Evolutionary conservation across 2,888 invertebrate genomes (phyloP).

Genomic region (Chloroclysta siterata): DNA sequence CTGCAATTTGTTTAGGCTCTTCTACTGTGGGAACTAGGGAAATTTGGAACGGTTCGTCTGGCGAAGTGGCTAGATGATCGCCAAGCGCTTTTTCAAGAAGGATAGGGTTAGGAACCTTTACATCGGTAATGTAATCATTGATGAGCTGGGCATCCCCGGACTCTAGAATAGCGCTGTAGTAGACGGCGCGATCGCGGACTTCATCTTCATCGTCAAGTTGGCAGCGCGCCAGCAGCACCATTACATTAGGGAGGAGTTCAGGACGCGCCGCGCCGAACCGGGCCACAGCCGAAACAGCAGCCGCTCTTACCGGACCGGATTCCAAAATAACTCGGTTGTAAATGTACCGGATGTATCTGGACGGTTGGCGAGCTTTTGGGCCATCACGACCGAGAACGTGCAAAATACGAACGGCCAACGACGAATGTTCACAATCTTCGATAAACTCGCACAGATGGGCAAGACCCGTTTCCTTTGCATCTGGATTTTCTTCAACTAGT

Average conservation of each 20-base stretch:
- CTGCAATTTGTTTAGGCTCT: slow-evolving; percentile 92
- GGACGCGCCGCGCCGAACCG: slow-evolving; percentile 98
- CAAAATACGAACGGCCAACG: slow-evolving; percentile 97
- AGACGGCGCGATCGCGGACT: slow-evolving; percentile 98
- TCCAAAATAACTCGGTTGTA: slow-evolving; percentile 97
- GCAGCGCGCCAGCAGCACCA: slow-evolving; percentile 91
- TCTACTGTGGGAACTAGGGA: slow-evolving; percentile 93
- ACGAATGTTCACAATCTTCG: slow-evolving; percentile 99
- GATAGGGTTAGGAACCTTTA: slow-evolving; percentile 92
- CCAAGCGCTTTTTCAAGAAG: slow-evolving; percentile 94
- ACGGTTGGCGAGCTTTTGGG: slow-evolving; percentile 97
- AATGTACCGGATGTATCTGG: slow-evolving; percentile 92
- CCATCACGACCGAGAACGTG: slow-evolving; percentile 98
- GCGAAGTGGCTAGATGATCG: slow-evolving; percentile 90
- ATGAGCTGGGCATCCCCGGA: slow-evolving; percentile 88
- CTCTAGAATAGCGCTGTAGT: slow-evolving; percentile 94
- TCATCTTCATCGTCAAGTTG: slow-evolving; percentile 99
- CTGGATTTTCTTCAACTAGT: slow-evolving; percentile 98
- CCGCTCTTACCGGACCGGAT: slow-evolving; percentile 97
- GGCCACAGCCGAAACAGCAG: slow-evolving; percentile 98
- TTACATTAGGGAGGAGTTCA: slow-evolving; percentile 88
- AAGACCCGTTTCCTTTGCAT: slow-evolving; percentile 97
- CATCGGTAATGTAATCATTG: slow-evolving; percentile 91
- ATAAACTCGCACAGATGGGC: slow-evolving; percentile 99
- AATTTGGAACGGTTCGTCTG: slow-evolving; percentile 92